Percentiles rank a stretch among this genome's conserved stretches.
Conservation (phyloP, 2,888 invertebrate species). For the Phymatocera aterrima region DNA sequence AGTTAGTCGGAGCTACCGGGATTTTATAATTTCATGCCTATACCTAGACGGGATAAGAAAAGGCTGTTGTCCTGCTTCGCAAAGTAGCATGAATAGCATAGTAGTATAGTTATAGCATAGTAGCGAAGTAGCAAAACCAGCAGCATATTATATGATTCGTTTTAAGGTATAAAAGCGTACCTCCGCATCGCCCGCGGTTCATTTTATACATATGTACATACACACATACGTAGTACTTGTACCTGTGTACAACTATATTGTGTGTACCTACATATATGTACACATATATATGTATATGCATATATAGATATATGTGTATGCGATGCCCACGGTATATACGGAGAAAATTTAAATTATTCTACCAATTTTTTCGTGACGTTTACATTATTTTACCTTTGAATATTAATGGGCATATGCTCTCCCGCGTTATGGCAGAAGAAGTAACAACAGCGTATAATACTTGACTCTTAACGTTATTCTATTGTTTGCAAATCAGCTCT, state of each 20-base stretch:
- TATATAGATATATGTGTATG: neutral
- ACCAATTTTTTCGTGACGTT: conserved; percentile 74
- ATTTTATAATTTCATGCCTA: too few species aligned
- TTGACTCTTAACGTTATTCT: conserved; percentile 74
- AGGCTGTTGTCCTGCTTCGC: too few species aligned
- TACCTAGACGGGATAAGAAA: too few species aligned
- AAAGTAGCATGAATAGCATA: too few species aligned
- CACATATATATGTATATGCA: neutral
- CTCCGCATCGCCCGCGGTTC: conserved; percentile 10
- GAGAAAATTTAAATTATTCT: conserved; percentile 74
- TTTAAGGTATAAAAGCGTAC: too few species aligned
- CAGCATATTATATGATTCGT: too few species aligned
- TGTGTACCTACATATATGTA: neutral
- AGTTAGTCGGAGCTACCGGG: too few species aligned
- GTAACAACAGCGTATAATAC: conserved; percentile 74
- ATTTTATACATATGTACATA: neutral
- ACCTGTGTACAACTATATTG: neutral
- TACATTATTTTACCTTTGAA: conserved; percentile 75
- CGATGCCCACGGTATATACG: conserved; percentile 43
- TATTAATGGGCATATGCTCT: conserved; percentile 75
- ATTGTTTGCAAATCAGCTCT: conserved; percentile 75
- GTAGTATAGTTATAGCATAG: too few species aligned
- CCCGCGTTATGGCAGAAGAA: conserved; percentile 73
- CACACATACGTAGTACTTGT: neutral
- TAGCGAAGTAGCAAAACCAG: too few species aligned